Evolutionary conservation across 2,113 vertebrate species (phyloP), one percentile per base, ranked within the genome.

Genomic region (Mohoua ochrocephala): DNA sequence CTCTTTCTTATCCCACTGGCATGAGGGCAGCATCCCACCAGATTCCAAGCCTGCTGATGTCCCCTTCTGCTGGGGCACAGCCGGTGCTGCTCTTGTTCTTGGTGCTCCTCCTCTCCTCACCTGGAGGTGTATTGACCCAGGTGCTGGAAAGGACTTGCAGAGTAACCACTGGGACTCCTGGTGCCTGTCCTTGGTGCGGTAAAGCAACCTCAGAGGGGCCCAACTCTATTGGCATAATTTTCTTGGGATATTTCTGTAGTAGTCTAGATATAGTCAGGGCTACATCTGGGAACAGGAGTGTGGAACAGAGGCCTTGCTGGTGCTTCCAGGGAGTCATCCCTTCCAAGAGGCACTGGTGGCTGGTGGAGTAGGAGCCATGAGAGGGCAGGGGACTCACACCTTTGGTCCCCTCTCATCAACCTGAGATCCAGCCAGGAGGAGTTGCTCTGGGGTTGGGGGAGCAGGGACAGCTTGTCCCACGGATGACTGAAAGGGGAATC

Each of bases 401-500:
- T 69, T 41, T 3, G 0, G 8, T 65, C 10, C 7, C 9, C 6
- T 27, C 57, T 71, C 39, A 28, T 52, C 1, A 4, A 11, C 23
- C 26, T 26, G 61, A 79, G 61, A 50, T 33, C 13, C 37, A 37
- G 39, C 33, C 9, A 17, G 39, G 37, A 71, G 33, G 19, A 56
- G 17, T 5, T 77, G 20, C 35, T 69, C 22, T 53, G 53, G 68
- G 39, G 3, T 24, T 0, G 0, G 6, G 30, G 49, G 4, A 60
- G 44, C 27, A 41, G 59, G 44, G 12, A 13, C 54, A 31, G 12
- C 35, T 49, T 27, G 60, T 82, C 39, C 64, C 15, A 5, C 0
- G 1, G 21, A 9, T 56, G 47, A 42, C 13, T 22, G 56, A n/a
- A 70, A 57, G 30, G 49, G 57, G 10, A 53, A 10, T 31, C 18